These are phyloP conservation scores for Bovichtus variegatus DNA, from an alignment of 2,797 vertebrate genomes.

Conservation along the genomic window DNA sequence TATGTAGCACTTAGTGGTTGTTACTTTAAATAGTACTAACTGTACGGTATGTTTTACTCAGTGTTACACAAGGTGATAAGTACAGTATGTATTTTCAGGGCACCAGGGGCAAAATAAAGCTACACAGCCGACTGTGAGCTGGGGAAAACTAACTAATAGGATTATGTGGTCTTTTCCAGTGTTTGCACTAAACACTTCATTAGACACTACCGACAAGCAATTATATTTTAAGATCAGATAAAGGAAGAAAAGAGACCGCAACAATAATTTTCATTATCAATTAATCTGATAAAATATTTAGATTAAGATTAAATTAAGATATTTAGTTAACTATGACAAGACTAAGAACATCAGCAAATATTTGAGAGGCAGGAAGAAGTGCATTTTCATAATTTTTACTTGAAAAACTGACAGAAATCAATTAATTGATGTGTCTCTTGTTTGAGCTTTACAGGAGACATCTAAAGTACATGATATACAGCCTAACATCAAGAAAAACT, in stretches of 20 bases:
- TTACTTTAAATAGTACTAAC: constrained; percentile 31
- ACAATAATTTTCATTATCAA: neutral
- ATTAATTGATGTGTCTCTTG: neutral
- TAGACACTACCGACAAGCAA: neutral
- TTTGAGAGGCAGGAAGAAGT: neutral
- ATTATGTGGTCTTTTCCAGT: constrained; percentile 36
- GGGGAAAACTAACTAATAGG: constrained; percentile 53
- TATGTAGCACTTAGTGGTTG: neutral
- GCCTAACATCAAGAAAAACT: neutral
- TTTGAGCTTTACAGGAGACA: neutral
- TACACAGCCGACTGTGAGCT: constrained; percentile 21
- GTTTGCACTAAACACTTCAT: constrained; percentile 3
- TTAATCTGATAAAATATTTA: too few species aligned
- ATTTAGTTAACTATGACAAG: neutral
- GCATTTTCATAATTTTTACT: neutral
- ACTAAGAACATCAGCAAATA: neutral
- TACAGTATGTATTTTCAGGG: constrained; percentile 26
- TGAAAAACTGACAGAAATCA: neutral
- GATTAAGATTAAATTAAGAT: too few species aligned
- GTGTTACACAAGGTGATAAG: constrained; percentile 25
- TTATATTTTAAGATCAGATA: neutral
- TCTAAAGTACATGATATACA: neutral
- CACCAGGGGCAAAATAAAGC: constrained; percentile 53
- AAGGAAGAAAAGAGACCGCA: neutral
- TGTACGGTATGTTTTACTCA: neutral